A percentile compares a stretch with the other conserved stretches of the same genome.
phyloP scores from a whole-genome alignment of 1,140 invertebrate genomes.

The Hyles euphorbiae region DNA sequence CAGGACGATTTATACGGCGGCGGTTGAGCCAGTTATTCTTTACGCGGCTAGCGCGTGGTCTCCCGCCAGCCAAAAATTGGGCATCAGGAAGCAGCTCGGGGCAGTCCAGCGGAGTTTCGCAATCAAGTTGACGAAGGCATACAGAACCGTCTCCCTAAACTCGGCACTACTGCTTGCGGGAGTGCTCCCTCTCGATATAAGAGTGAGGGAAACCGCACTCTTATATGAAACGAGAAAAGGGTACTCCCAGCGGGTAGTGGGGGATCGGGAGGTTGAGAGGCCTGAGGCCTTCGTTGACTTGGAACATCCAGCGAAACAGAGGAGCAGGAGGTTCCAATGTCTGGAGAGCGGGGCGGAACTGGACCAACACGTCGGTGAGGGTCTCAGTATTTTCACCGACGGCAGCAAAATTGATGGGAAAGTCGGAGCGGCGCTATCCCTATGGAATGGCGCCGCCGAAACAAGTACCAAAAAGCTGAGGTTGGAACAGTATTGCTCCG shows the following conservation, averaged over 20 bases:
- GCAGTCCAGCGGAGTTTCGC: neutral
- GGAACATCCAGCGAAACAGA: conserved; percentile 13
- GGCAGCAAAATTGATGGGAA: conserved; percentile 27
- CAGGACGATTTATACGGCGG: conserved; percentile 1
- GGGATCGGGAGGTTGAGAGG: conserved; percentile 13
- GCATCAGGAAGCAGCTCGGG: neutral
- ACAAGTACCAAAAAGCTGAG: conserved; percentile 11
- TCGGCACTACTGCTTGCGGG: neutral
- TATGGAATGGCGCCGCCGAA: conserved; percentile 17
- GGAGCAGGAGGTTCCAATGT: conserved; percentile 1
- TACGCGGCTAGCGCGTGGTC: conserved; percentile 2
- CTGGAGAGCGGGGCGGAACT: conserved; percentile 10
- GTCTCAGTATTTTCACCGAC: conserved; percentile 19
- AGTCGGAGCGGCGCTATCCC: conserved; percentile 25
- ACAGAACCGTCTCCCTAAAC: conserved; percentile 1
- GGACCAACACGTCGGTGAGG: neutral
- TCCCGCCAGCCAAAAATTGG: neutral
- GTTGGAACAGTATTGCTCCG: conserved; percentile 22
- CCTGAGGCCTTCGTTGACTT: neutral
- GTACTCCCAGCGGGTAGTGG: conserved; percentile 5
- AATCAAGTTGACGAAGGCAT: neutral
- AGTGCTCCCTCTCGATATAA: conserved; percentile 16
- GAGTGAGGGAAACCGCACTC: conserved; percentile 12
- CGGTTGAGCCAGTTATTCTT: neutral
- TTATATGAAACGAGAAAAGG: conserved; percentile 16